Evolutionary conservation across 2,113 vertebrate species (phyloP), one percentile per base, ranked within the genome.

Genomic region (Anarhynchus alexandrinus): DNA sequence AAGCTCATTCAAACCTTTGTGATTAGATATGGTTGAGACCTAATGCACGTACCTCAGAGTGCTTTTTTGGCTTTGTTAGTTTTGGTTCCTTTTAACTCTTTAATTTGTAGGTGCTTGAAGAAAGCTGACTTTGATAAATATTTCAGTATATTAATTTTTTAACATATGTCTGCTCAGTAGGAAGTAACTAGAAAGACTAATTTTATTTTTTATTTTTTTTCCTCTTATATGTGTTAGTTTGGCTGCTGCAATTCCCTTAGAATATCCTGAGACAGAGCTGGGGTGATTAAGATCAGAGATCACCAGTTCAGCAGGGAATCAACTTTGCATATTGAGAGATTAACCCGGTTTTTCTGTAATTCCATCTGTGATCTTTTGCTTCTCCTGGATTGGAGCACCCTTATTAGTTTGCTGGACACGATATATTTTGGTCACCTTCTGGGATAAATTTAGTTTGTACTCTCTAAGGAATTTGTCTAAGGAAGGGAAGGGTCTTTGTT

Each of bases 271-370:
- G 58, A 42, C 47, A 55, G 90, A 83, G 80, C 86, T 78, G 55
- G 12, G n/a, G 43, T 86, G 85, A 85, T 96, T 96, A 88, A 94
- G 93, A 97, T 93, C 71, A 93, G 92, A 93, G 95, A 92, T 96
- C 86, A 82, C 26, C 82, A 81, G 84, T 96, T 92, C 91, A 93
- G 65, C 86, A 15, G 74, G 69, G 82, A 92, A 92, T 93, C 86
- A 90, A 91, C 64, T 94, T 97, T 91, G 93, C 89, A 88, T 94
- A 79, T 88, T 88, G 95, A 93, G 94, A 96, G 94, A 96, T 96
- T 96, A 96, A 76, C 93, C 86, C 2, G 5, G 3, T 92, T 43
- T 83, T 93, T 34, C 72, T 91, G 38, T 96, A 84, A 97, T 94
- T 96, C 89, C 82, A 74, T 83, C 80, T 82, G 40, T 70, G 94